Evolutionary conservation across 2,888 invertebrate genomes (phyloP).

Genomic region (Ceraclea dissimilis): DNA sequence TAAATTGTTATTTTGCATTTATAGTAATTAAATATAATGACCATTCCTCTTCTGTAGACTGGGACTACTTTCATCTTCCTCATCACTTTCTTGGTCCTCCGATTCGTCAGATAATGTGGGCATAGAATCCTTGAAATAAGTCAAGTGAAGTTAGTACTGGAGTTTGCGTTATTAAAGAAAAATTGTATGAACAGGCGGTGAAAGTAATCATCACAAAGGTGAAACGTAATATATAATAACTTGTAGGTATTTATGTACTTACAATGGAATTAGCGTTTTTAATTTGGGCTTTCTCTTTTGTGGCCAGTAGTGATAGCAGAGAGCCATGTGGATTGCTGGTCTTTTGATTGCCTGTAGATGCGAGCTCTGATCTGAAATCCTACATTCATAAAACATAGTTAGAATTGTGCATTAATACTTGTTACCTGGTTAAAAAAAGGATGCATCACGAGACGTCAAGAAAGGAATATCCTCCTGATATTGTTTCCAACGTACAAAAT

Average conservation of each 20-base stretch:
- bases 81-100: constrained; percentile 9
- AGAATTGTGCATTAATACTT: constrained; percentile 4
- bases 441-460: too few relatives aligned
- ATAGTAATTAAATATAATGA: too few relatives aligned
- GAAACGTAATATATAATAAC: too few relatives aligned
- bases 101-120: constrained; percentile 9
- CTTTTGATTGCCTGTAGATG: constrained; percentile 16
- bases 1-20: too few relatives aligned
- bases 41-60: constrained; percentile 12
- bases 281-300: constrained; percentile 10
- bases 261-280: constrained; percentile 16
- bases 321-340: constrained; percentile 15
- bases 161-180: too few relatives aligned
- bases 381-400: constrained; percentile 13
- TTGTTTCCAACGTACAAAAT: too few relatives aligned
- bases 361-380: constrained; percentile 20
- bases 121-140: constrained; percentile 13
- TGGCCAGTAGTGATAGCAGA: constrained; percentile 20
- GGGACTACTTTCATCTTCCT: constrained; percentile 10
- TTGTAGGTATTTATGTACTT: constrained; percentile 1
- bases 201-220: too few relatives aligned
- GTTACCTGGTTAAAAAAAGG: background rate
- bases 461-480: too few relatives aligned
- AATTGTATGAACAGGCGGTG: too few relatives aligned
- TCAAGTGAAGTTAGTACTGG: background rate